A percentile compares a stretch with the other conserved stretches of the same genome.
These are phyloP conservation scores for Ceryle rudis DNA, from an alignment of 2,797 vertebrate genomes.

Conservation along the genomic window DNA sequence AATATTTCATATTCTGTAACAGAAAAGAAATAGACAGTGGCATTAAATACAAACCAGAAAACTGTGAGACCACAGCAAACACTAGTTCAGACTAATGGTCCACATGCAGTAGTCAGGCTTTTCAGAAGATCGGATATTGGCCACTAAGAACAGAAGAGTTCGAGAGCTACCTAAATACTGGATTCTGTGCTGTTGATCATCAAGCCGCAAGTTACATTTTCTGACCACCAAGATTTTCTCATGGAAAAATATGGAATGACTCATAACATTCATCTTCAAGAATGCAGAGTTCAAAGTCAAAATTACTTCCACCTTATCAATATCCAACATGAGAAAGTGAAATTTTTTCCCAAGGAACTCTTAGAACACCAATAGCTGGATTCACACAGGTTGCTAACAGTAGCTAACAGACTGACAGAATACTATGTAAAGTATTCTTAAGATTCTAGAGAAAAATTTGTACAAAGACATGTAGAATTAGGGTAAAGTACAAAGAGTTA, in stretches of 20 bases:
- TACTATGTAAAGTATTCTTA: constrained; percentile 43
- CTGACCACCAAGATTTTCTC: background rate
- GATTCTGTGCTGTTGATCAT: background rate
- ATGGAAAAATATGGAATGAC: background rate
- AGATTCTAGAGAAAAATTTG: constrained; percentile 53
- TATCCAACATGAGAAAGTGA: background rate
- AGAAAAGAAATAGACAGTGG: background rate
- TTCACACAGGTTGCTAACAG: constrained; percentile 5
- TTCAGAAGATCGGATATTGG: background rate
- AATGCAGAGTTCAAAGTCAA: background rate
- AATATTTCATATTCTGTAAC: background rate
- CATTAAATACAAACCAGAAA: background rate
- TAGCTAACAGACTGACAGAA: background rate
- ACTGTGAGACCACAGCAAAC: background rate
- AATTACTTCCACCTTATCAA: background rate
- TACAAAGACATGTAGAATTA: constrained; percentile 55
- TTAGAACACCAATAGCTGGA: background rate
- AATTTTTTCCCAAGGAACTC: constrained; percentile 4
- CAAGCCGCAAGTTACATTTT: background rate
- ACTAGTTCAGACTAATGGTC: background rate
- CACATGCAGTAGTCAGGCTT: background rate
- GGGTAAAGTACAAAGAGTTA: constrained; percentile 46
- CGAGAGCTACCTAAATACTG: background rate
- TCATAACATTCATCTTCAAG: background rate
- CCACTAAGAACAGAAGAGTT: background rate